Base-by-base conservation (phyloP, 2,888 invertebrate species). In the Gastracanthus pulcherrimus region DNA sequence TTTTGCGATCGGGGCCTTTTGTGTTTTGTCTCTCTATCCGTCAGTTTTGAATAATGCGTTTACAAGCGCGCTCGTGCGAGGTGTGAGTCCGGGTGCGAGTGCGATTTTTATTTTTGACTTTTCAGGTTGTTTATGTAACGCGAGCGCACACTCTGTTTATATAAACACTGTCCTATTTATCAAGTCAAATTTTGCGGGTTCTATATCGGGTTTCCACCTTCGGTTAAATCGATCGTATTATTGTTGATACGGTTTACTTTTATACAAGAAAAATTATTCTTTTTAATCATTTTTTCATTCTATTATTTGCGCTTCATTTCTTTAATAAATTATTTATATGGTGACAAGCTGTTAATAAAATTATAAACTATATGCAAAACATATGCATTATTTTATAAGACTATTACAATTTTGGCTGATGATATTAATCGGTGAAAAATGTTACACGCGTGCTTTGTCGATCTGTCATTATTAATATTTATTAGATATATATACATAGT, bases 121-220 rank as follows among this genome's bases (percentile, higher is more conserved):
- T 69, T 71, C 41, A 29, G 51, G 1, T n/a, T 60, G 75, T 75
- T 80, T 80, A 75, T 69, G 62, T 80, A 80, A 80, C 69, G 62
- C 62, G 23, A 7, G 31, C 31, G 55, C 38, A 41, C n/a, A n/a
- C 23, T 29, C 31, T 80, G 80, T 76, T 81, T 81, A 81, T 76
- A 81, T 76, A 81, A 81, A 81, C 80, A 81, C 38, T 60, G 80
- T 9, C 66, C 76, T 81, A 81, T 81, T 71, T 76, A 71, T 81
- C 76, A 80, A 80, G 69, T 69, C 67, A 62, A 75, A 75, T 80
- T 45, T 69, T 45, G 74, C 6, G 7, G 19, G 4, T 34, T 72
- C 29, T 64, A 71, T 70, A 77, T 60, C 29, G 19, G 31, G 7
- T 31, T 34, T 29, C n/a, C 55, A 26, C 55, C 55, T 55, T 55